These are phyloP conservation scores for Crotalus viridis DNA, from an alignment of 2,113 vertebrate genomes.

Conservation along the genomic window DNA sequence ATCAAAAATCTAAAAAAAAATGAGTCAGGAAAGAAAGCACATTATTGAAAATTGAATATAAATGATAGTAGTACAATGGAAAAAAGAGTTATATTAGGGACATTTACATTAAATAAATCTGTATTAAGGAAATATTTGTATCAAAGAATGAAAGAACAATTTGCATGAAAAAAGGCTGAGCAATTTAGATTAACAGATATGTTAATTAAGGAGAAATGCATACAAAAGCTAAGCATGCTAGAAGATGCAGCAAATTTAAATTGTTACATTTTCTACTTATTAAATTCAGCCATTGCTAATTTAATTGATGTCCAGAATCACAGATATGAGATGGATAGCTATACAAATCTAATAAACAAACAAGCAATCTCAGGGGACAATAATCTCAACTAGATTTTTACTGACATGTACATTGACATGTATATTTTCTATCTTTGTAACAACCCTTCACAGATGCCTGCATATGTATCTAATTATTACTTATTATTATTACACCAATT, in stretches of 20 bases:
- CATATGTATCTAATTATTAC: not conserved
- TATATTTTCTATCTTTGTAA: not conserved
- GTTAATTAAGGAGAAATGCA: not conserved
- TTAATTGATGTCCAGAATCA: not conserved
- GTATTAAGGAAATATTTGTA: not conserved
- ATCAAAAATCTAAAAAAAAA: not conserved
- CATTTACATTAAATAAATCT: not conserved
- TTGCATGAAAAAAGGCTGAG: not conserved
- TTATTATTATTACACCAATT: too few relatives aligned
- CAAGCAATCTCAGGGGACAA: not conserved
- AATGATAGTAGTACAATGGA: not conserved
- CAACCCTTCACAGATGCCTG: not conserved
- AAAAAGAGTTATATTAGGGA: not conserved
- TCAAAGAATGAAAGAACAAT: not conserved
- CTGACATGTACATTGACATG: not conserved
- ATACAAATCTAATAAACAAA: not conserved
- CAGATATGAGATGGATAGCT: not conserved
- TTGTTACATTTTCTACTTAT: not conserved
- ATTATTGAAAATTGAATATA: not conserved
- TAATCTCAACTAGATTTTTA: not conserved
- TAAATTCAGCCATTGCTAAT: not conserved
- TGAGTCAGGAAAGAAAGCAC: not conserved
- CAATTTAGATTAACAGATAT: not conserved
- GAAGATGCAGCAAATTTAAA: not conserved
- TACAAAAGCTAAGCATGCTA: not conserved